Evolutionary conservation across 2,888 invertebrate species (phyloP).

Genomic region (Spilosoma lubricipeda): DNA sequence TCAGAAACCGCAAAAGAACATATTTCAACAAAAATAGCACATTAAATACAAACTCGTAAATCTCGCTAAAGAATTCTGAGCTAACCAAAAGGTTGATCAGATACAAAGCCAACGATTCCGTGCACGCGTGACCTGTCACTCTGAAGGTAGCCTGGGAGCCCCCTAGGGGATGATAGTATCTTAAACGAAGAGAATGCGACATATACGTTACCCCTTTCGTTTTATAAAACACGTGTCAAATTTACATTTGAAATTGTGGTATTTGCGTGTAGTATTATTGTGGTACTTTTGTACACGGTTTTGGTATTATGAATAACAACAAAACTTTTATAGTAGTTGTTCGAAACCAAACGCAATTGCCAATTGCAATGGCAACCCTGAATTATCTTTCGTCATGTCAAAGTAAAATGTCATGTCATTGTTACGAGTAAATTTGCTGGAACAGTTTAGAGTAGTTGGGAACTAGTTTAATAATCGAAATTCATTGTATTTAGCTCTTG

Average conservation of each 20-base stretch:
- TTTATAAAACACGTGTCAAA: constrained; percentile 20
- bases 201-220: constrained; percentile 10
- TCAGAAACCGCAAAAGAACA: constrained; percentile 5
- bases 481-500: no score
- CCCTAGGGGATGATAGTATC: constrained; percentile 44
- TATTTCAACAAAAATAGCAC: constrained; percentile 16
- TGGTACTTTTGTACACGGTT: not conserved
- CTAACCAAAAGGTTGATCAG: constrained; percentile 16
- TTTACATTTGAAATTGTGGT: constrained; percentile 14
- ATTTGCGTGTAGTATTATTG: not conserved
- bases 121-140: constrained; percentile 44
- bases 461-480: no score
- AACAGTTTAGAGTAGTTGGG: no score
- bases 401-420: no score
- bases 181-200: constrained; percentile 22
- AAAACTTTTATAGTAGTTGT: no score
- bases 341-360: no score
- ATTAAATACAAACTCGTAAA: constrained; percentile 15
- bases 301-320: not conserved
- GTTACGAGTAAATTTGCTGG: no score
- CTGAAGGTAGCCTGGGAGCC: constrained; percentile 30
- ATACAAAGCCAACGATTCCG: constrained; percentile 11
- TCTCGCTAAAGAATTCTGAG: constrained; percentile 15
- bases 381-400: no score
- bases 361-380: no score